Evolutionary conservation across 2,113 vertebrate species (phyloP).

Genomic region (Leptocoma aspasia): DNA sequence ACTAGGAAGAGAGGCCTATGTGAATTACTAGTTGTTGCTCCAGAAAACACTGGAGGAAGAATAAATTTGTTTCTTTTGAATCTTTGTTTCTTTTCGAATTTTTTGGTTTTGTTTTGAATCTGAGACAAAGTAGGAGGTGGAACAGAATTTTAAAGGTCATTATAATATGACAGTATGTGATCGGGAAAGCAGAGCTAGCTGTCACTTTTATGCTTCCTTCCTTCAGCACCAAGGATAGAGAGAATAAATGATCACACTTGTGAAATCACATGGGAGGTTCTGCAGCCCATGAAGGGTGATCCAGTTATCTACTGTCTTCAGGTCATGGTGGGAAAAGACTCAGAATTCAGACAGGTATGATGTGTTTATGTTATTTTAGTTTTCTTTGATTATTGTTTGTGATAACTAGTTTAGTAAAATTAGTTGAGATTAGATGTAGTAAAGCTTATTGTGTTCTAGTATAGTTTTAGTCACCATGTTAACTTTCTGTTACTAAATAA

Average conservation of each 20-base stretch:
- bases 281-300: conserved; percentile 92
- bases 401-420: background rate
- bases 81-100: background rate
- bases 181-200: background rate
- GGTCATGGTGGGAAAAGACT: conserved; percentile 90
- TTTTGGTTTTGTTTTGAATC: no score
- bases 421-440: background rate
- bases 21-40: background rate
- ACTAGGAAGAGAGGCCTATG: background rate
- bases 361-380: background rate
- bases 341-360: conserved; percentile 94
- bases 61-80: background rate
- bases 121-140: background rate
- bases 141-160: background rate
- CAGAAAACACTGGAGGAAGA: background rate
- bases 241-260: conserved; percentile 89
- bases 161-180: background rate
- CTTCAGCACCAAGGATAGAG: conserved; percentile 87
- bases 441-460: background rate
- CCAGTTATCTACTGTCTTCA: conserved; percentile 91
- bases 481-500: background rate
- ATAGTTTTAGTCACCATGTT: background rate
- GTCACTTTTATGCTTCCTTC: background rate
- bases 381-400: background rate
- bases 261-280: conserved; percentile 89